These are phyloP conservation scores for Amiota minor DNA, from an alignment of 2,888 invertebrate genomes.

Conservation along the genomic window DNA sequence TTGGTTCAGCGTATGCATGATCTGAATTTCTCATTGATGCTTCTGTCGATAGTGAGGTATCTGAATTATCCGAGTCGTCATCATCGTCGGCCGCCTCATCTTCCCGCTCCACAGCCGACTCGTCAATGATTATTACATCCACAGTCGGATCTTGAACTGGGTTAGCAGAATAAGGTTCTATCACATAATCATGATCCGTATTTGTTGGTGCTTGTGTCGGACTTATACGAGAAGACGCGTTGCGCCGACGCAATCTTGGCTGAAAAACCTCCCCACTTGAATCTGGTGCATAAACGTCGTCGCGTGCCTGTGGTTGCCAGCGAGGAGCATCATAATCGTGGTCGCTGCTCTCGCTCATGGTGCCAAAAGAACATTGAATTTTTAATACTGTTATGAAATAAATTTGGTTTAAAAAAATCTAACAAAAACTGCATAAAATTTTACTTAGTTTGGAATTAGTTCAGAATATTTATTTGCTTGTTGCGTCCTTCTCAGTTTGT, in stretches of 20 bases:
- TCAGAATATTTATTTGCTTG: too few species aligned
- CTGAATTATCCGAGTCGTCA: not conserved
- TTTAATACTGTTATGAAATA: not conserved
- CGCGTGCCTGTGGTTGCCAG: not conserved
- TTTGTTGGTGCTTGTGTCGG: constrained; percentile 5
- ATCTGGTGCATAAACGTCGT: not conserved
- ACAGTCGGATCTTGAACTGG: not conserved
- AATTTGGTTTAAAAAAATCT: not conserved
- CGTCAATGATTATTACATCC: not conserved
- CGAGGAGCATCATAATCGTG: not conserved
- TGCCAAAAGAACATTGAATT: not conserved
- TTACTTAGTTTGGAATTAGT: too few species aligned
- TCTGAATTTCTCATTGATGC: not conserved
- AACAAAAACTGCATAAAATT: not conserved
- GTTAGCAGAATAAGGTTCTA: not conserved
- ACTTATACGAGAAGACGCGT: not conserved
- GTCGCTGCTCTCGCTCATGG: constrained; percentile 17
- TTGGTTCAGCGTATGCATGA: constrained; percentile 13
- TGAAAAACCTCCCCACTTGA: constrained; percentile 10
- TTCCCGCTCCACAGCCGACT: too few species aligned
- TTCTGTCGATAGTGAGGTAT: not conserved
- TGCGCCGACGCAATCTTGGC: not conserved
- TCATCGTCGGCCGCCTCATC: not conserved
- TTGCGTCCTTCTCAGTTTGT: too few species aligned
- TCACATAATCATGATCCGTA: not conserved